Conservation (phyloP, 1,140 invertebrate genomes). For the Coptotermes formosanus region DNA sequence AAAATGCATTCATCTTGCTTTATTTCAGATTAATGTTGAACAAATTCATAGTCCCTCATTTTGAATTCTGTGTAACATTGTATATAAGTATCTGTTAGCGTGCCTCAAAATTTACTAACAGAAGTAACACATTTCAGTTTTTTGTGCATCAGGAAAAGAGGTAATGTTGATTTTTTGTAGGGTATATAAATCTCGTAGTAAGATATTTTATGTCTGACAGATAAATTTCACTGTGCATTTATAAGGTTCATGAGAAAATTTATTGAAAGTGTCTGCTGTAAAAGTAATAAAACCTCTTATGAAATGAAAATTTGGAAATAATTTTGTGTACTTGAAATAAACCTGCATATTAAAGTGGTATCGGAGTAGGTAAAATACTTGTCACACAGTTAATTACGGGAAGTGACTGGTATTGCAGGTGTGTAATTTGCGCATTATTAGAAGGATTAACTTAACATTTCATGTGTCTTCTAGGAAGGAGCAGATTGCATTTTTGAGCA, state of each 20-base stretch:
- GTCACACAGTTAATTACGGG: not conserved
- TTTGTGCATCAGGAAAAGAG: not conserved
- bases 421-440: not conserved
- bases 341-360: not conserved
- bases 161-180: not conserved
- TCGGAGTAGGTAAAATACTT: not conserved
- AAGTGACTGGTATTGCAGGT: not conserved
- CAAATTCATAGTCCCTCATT: not conserved
- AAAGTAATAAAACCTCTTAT: conserved; percentile 15
- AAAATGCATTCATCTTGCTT: not conserved
- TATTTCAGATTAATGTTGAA: conserved; percentile 4
- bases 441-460: not conserved
- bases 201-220: not conserved
- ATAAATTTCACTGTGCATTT: not conserved
- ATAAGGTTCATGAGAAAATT: not conserved
- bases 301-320: not conserved
- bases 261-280: not conserved
- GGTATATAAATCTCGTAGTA: not conserved
- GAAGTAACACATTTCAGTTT: not conserved
- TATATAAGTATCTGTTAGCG: conserved; percentile 1
- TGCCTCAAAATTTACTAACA: conserved; percentile 8
- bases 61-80: not conserved
- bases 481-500: not conserved
- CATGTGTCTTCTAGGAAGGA: not conserved
- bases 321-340: not conserved